Base-by-base conservation (phyloP, 1,140 invertebrate species). In the Galleria mellonella region DNA sequence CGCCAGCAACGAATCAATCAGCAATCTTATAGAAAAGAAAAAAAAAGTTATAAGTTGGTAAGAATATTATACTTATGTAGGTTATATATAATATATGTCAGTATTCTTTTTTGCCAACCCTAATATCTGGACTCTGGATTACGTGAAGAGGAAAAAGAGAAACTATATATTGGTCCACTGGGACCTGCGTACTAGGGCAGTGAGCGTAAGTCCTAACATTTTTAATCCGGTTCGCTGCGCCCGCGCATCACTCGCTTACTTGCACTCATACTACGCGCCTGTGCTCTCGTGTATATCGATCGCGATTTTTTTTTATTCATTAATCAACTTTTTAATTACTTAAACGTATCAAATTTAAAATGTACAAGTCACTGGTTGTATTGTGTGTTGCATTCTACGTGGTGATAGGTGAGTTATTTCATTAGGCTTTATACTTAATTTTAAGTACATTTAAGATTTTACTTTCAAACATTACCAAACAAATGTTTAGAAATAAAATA, bases 211-310 rank as follows among this genome's bases (percentile, higher is more conserved):
- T 47, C 44, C 47, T 59, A 50, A 43, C 45, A 55, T 58, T 74
- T 76, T 76, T 74, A 74, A 63, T 66, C 72, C 66, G 71, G 71
- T 69, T 64, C 47, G 28, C 40, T 47, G 57, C 62, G 60, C 56
- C 27, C 23, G 65, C 71, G 68, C 72, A 67, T 77, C 78, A 76
- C 59, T 76, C 60, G 64, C 49, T 44, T 57, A 52, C 57, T 39
- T 46, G 41, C 59, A 32, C 32, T 47, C 48, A 57, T 45, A 15
- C 51, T 51, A 62, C 59, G 31, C 44, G 50, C 56, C 55, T 54
- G 64, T 61, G 64, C 58, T 30, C 47, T 23, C 17, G 61, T 55
- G 38, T 50, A 2, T 15, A 36, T 15, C 43, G 17, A 52, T 35
- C 37, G 41, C 13, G n/a, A 35, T 30, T 32, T 11, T 49, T 23